Conservation (phyloP, 2,113 vertebrate genomes). For the Chinchilla lanigera region DNA sequence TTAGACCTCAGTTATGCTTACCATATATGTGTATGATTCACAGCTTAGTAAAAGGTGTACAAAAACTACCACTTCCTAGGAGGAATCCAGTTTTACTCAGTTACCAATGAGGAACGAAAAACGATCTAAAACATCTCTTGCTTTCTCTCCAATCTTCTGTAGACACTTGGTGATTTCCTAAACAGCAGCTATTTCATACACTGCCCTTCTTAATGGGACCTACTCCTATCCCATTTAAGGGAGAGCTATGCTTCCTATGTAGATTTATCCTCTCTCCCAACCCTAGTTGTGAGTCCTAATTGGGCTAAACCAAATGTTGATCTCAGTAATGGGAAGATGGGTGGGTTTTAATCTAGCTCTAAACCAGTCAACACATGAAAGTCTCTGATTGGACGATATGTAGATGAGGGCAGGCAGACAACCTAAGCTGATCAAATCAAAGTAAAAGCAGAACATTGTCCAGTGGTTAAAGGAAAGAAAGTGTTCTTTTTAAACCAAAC, state of each 20-base stretch:
- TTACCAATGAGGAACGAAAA: neutral
- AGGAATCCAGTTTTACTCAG: neutral
- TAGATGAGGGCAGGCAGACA: neutral
- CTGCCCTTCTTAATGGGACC: neutral
- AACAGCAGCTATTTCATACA: neutral
- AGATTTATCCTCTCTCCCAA: constrained; percentile 4
- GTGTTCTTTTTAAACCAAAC: neutral
- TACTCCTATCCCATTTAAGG: neutral
- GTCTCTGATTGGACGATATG: neutral
- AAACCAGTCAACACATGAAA: neutral
- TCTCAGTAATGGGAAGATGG: neutral
- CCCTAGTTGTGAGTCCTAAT: neutral
- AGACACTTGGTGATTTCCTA: constrained; percentile 16
- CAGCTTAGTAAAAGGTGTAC: neutral
- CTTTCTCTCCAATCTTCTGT: neutral
- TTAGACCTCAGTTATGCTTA: neutral
- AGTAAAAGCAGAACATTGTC: neutral
- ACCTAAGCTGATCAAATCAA: constrained; percentile 12
- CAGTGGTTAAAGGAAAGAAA: neutral
- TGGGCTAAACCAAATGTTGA: neutral
- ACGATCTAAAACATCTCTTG: neutral
- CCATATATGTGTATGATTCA: neutral
- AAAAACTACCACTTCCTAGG: neutral
- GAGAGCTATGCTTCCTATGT: neutral
- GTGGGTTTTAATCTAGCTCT: constrained; percentile 7